Evolutionary conservation across 37 sponge, comb jelly and placozoan genomes (phyloP).

Genomic region (Aphrocallistes beatrix): DNA sequence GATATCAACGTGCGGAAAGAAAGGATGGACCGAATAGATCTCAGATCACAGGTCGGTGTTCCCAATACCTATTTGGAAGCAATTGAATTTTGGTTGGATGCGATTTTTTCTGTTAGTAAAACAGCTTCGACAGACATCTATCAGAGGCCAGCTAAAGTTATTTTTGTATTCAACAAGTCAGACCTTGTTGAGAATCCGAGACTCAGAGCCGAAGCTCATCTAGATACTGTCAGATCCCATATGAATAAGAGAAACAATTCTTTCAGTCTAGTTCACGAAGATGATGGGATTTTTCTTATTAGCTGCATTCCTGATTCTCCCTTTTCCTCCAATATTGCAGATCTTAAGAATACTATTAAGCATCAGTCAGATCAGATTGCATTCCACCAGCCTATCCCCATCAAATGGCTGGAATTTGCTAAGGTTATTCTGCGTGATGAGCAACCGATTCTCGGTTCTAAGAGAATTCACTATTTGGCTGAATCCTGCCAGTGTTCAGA

Average conservation of each 20-base stretch:
- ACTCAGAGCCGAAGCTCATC: neutral
- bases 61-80: constrained; percentile 10
- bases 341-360: neutral
- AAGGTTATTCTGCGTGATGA: neutral
- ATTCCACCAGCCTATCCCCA: constrained; percentile 5
- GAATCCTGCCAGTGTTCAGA: neutral
- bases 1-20: neutral
- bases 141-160: neutral
- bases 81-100: neutral
- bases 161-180: neutral
- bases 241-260: neutral
- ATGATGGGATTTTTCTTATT: neutral
- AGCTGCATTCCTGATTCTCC: constrained; percentile 1
- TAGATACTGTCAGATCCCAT: neutral
- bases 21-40: neutral
- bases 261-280: constrained; percentile 15
- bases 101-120: neutral
- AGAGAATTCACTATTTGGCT: neutral
- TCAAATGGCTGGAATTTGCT: neutral
- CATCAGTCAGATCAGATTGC: neutral
- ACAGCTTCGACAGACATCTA: neutral
- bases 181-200: neutral
- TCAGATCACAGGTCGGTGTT: constrained; percentile 4
- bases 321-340: neutral
- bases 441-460: neutral